These are phyloP conservation scores for Agrilus planipennis DNA, from an alignment of 1,140 invertebrate species.

Conservation along the genomic window DNA sequence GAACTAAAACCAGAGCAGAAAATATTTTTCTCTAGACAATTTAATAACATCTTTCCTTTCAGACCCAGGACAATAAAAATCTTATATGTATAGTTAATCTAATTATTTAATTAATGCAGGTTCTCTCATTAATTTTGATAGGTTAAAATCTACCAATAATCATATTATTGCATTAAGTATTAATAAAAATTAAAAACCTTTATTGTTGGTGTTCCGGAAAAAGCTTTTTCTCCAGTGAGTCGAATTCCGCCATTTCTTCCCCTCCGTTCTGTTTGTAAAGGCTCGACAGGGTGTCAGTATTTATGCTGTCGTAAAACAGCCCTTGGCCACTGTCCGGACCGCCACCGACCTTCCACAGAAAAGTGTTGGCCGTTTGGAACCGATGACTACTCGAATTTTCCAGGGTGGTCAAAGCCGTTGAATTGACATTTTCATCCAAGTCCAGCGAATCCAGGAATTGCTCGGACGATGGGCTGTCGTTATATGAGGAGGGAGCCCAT, in stretches of 20 bases:
- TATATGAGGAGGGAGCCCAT: conserved; percentile 37
- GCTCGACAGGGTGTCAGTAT: conserved; percentile 35
- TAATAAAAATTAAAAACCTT: not conserved
- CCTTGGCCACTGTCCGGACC: conserved; percentile 8
- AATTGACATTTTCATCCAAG: conserved; percentile 13
- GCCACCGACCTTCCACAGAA: conserved; percentile 32
- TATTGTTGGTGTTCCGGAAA: conserved; percentile 14
- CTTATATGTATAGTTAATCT: no score
- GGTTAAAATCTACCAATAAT: no score
- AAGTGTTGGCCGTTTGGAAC: conserved; percentile 33
- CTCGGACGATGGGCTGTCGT: conserved; percentile 15
- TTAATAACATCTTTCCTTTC: not conserved
- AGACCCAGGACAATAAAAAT: not conserved
- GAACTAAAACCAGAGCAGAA: no score
- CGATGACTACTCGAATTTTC: conserved; percentile 29
- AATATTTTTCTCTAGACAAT: not conserved
- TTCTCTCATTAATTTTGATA: no score
- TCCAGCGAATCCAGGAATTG: conserved; percentile 29
- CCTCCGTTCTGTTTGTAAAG: conserved; percentile 33
- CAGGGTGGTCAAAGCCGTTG: conserved; percentile 28
- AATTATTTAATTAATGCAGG: no score
- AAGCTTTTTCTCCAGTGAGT: conserved; percentile 38
- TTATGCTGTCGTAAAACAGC: conserved; percentile 44
- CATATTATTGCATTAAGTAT: not conserved
- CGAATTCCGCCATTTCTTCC: conserved; percentile 43